A percentile compares a stretch with the other conserved stretches of the same genome.
Conservation (phyloP, 2,888 invertebrate genomes). For the Pardosa pseudoannulata region DNA sequence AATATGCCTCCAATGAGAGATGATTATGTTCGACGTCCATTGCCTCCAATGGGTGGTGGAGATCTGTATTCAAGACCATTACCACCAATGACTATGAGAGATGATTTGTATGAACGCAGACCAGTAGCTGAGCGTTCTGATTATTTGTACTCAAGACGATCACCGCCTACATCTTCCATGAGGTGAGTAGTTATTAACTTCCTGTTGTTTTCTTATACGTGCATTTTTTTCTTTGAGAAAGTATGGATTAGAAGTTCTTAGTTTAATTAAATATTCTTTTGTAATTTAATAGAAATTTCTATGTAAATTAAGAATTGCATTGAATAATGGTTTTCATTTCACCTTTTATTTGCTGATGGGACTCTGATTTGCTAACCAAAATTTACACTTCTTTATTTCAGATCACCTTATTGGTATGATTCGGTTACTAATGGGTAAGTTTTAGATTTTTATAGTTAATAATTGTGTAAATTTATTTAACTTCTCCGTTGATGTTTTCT, state of each 20-base stretch:
- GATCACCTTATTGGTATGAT: conserved; percentile 60
- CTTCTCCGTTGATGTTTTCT: too few relatives aligned
- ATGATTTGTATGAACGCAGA: conserved; percentile 65
- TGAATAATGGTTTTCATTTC: too few relatives aligned
- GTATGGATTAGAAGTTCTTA: too few relatives aligned
- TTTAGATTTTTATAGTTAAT: background rate
- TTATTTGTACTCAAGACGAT: conserved; percentile 61
- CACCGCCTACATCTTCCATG: conserved; percentile 43
- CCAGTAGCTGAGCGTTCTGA: conserved; percentile 56
- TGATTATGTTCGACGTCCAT: conserved; percentile 37
- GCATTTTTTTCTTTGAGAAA: too few relatives aligned
- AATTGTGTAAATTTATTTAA: too few relatives aligned
- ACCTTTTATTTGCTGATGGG: too few relatives aligned
- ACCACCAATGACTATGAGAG: conserved; percentile 36
- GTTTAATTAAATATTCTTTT: too few relatives aligned
- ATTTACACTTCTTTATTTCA: conserved; percentile 13
- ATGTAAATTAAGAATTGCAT: too few relatives aligned
- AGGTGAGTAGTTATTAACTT: conserved; percentile 10
- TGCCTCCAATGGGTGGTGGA: conserved; percentile 45
- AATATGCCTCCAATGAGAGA: conserved; percentile 50
- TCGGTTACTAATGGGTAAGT: conserved; percentile 56
- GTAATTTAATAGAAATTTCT: too few relatives aligned
- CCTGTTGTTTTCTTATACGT: background rate
- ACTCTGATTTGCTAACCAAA: too few relatives aligned
- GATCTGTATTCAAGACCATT: conserved; percentile 62